Evolutionary conservation across 2,797 vertebrate species (phyloP).

Genomic region (Meriones psammophilus): DNA sequence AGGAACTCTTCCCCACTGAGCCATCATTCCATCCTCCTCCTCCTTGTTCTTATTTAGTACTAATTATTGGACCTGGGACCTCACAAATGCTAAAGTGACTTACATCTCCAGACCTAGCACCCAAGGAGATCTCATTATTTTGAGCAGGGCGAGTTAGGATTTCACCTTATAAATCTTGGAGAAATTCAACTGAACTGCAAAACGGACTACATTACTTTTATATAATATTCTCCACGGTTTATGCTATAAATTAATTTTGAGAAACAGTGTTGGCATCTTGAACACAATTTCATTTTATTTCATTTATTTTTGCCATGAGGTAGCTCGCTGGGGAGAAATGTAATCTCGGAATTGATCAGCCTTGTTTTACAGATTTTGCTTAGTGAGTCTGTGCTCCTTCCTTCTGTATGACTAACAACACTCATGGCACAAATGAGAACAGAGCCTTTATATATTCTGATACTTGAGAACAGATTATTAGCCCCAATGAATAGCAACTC

Average conservation of each 20-base stretch:
- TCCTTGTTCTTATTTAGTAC: not conserved
- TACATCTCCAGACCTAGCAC: not conserved
- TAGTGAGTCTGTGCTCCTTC: not conserved
- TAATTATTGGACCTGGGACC: not conserved
- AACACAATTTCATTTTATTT: not conserved
- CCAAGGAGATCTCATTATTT: not conserved
- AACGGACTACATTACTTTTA: not conserved
- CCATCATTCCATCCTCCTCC: not conserved
- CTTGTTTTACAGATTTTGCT: constrained; percentile 4
- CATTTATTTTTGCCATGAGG: not conserved
- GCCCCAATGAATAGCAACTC: not conserved
- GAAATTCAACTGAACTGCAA: not conserved
- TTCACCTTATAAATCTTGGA: not conserved
- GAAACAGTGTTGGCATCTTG: not conserved
- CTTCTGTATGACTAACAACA: not conserved
- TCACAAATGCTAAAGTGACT: not conserved
- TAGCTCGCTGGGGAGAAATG: not conserved
- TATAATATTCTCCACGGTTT: not conserved
- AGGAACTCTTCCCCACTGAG: not conserved
- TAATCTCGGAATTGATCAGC: not conserved
- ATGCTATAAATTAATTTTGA: not conserved
- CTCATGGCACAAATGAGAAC: not conserved
- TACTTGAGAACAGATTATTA: constrained; percentile 18
- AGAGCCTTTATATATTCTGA: not conserved
- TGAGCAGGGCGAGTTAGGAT: not conserved